These are phyloP conservation scores for Edolisoma coerulescens DNA, from an alignment of 2,113 vertebrate species.

Conservation along the genomic window DNA sequence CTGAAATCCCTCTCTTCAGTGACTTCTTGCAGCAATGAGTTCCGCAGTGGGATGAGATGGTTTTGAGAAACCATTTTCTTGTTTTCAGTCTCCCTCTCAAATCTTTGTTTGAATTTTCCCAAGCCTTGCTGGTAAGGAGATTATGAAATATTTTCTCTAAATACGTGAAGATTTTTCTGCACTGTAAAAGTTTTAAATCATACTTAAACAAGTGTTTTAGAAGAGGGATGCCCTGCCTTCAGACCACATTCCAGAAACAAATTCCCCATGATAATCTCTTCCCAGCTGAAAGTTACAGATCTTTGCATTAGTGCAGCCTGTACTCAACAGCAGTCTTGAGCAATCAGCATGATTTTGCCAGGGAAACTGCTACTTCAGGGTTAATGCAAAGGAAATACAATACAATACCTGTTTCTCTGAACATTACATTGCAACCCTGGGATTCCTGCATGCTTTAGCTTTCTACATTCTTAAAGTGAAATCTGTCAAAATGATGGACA, in stretches of 20 bases:
- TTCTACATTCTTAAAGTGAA: constrained; percentile 17
- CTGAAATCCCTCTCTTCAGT: neutral
- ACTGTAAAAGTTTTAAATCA: neutral
- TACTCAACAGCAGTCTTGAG: neutral
- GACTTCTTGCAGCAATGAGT: neutral
- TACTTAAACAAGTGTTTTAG: neutral
- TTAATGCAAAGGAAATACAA: constrained; percentile 29
- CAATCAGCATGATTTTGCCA: neutral
- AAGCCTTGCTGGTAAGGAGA: neutral
- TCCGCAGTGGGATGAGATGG: neutral
- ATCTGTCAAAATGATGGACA: constrained; percentile 55
- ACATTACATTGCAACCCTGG: neutral
- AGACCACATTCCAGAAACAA: neutral
- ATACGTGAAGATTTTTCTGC: neutral
- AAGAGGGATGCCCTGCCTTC: neutral
- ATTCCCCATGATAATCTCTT: neutral
- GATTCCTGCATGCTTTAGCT: neutral
- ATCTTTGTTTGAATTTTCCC: neutral
- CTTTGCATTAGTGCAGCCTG: rapidly evolving
- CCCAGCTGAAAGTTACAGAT: neutral
- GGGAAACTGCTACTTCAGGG: neutral
- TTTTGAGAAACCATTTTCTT: neutral
- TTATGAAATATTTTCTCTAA: neutral
- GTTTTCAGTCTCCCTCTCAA: neutral
- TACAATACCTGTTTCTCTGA: neutral